Conservation (phyloP, 1,140 invertebrate genomes). For the Chrysopa pallens region DNA sequence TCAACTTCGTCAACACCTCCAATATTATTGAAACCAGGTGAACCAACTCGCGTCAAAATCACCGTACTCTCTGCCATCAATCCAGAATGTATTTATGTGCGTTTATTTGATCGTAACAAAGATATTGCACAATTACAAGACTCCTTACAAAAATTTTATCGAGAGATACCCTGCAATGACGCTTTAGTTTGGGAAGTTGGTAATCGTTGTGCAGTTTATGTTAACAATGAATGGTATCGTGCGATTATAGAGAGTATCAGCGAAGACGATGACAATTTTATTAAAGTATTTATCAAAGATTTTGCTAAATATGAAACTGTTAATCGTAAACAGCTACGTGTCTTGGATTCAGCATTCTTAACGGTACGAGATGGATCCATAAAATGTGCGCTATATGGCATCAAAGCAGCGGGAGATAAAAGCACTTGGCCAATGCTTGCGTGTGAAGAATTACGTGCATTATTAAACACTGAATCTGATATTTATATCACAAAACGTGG, state of each 20-base stretch:
- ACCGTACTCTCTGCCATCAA: constrained; percentile 25
- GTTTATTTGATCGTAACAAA: constrained; percentile 8
- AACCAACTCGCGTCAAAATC: constrained; percentile 27
- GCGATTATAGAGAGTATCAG: constrained; percentile 25
- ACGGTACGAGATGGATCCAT: constrained; percentile 24
- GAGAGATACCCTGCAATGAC: background rate
- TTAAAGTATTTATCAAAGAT: constrained; percentile 31
- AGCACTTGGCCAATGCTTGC: constrained; percentile 29
- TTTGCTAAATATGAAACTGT: constrained; percentile 27
- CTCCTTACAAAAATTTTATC: too few relatives aligned
- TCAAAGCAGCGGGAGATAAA: constrained; percentile 28
- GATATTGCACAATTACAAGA: too few relatives aligned
- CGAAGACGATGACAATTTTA: constrained; percentile 7
- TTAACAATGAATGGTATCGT: constrained; percentile 29
- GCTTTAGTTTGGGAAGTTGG: constrained; percentile 21
- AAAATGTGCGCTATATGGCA: constrained; percentile 32
- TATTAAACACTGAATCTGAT: constrained; percentile 10
- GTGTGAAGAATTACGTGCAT: constrained; percentile 24
- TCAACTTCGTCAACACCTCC: too few relatives aligned
- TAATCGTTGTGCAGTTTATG: constrained; percentile 27
- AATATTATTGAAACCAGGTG: constrained; percentile 7
- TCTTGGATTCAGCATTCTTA: constrained; percentile 22
- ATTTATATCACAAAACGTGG: constrained; percentile 21
- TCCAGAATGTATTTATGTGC: constrained; percentile 32
- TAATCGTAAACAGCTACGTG: constrained; percentile 18